These are phyloP conservation scores for Venturia canescens DNA, from an alignment of 1,140 invertebrate species.

Conservation along the genomic window DNA sequence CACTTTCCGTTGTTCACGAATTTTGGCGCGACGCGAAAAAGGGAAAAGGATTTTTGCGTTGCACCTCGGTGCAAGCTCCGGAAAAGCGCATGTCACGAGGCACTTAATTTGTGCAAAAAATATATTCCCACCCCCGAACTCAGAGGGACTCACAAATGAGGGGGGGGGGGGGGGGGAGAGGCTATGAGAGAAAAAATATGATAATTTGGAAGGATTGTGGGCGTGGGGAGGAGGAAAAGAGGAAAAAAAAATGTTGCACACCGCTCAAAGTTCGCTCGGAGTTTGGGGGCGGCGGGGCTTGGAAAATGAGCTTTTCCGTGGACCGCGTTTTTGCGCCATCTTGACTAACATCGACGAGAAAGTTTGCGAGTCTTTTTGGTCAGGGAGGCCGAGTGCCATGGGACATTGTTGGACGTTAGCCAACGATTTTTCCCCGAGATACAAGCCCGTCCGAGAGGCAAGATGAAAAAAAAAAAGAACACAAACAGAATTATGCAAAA, in stretches of 20 bases:
- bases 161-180: neutral
- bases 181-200: neutral
- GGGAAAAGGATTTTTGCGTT: no score
- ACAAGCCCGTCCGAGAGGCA: neutral
- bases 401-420: constrained; percentile 24
- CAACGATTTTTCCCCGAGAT: constrained; percentile 16
- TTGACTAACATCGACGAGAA: constrained; percentile 15
- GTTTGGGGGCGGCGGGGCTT: neutral
- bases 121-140: neutral
- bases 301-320: constrained; percentile 3
- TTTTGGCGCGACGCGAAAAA: no score
- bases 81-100: no score
- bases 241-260: constrained; percentile 9
- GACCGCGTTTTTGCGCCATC: constrained; percentile 1
- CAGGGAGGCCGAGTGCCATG: neutral
- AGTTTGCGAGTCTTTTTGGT: constrained; percentile 12
- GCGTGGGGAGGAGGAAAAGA: neutral
- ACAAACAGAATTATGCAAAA: neutral
- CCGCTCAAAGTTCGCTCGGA: neutral
- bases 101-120: neutral
- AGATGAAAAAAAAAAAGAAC: constrained; percentile 17
- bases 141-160: neutral
- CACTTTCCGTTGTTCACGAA: no score
- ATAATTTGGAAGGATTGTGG: neutral
- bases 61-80: no score